Base-by-base conservation (phyloP, 1,140 invertebrate species). In the Orius insidiosus region DNA sequence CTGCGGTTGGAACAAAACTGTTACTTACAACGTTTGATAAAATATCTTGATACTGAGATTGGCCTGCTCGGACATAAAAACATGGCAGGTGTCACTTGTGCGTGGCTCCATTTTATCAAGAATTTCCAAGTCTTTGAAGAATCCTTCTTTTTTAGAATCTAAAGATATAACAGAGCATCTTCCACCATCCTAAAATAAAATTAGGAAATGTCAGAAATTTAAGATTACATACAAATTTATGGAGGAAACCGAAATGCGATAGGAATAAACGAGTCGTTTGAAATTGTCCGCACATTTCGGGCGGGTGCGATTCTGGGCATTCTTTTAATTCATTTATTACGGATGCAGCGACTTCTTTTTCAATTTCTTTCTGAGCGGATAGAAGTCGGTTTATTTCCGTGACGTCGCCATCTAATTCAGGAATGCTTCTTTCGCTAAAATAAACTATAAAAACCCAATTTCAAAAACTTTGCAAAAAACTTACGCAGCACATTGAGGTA, bases 221-320 rank as follows among this genome's bases (percentile, higher is more conserved):
- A 18, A 54, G 50, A 16, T 36, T 49, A 30, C 46, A 49, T 47
- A 55, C 55, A 10, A 57, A 37, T 43, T 54, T 54, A 10, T 55
- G 52, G 1, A 95, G 66, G 56, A 93, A 85, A 4, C 90, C 90
- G 63, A 96, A 90, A 62, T 97, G 88, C 10, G 88, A 90, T 1
- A 97, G 65, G 61, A 97, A 92, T 0, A 97, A 62, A 48, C 93
- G 69, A 1, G 92, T 86, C 0, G 92, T 93, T 68, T 95, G 87
- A 62, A 93, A 94, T 58, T 94, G 86, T 45, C 89, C 78, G 50
- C 80, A 83, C 1, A 80, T 74, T 7, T 77, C 67, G 0, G 90
- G 90, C 10, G 86, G 78, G 8, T 75, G 67, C 58, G 83, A 87
- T 58, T 92, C 86, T 2, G 24, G 19, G 24, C 18, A 43, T 38